These are phyloP conservation scores for Drosophila stalkeri DNA, from an alignment of 2,888 invertebrate species.

Conservation along the genomic window DNA sequence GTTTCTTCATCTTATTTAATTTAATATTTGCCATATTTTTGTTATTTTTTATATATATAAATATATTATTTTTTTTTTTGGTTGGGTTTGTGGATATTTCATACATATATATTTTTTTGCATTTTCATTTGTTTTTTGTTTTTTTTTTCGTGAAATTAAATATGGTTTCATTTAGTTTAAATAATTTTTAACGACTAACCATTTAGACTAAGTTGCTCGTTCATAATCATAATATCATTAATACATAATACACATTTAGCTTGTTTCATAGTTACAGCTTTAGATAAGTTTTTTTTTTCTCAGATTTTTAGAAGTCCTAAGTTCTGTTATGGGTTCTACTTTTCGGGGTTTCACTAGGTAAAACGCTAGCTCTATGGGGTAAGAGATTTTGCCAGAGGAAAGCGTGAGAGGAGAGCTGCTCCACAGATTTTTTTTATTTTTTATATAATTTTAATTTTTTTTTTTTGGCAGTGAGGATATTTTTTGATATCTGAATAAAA, in stretches of 20 bases:
- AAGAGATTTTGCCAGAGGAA: constrained; percentile 32
- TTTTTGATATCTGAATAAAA: constrained; percentile 54
- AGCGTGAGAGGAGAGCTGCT: constrained; percentile 39
- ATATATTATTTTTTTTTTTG: constrained; percentile 27
- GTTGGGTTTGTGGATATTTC: constrained; percentile 46
- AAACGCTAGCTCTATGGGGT: constrained; percentile 40
- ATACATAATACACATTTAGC: constrained; percentile 71
- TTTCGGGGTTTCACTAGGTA: constrained; percentile 47
- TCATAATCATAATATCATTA: constrained; percentile 63
- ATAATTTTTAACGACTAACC: constrained; percentile 73
- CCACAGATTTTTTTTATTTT: constrained; percentile 19
- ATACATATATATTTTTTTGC: constrained; percentile 25
- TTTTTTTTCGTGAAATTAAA: constrained; percentile 57
- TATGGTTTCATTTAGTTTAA: constrained; percentile 54
- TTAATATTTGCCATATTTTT: constrained; percentile 68
- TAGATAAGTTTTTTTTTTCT: constrained; percentile 45
- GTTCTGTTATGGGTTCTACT: constrained; percentile 53
- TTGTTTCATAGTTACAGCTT: constrained; percentile 74
- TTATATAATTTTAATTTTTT: constrained; percentile 21
- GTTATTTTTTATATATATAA: constrained; percentile 1
- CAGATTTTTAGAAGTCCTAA: constrained; percentile 56
- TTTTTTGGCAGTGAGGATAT: constrained; percentile 62
- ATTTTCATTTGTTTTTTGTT: constrained; percentile 12
- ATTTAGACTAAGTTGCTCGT: constrained; percentile 72
- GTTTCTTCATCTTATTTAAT: constrained; percentile 71